Percentiles rank a stretch among this genome's conserved stretches.
Evolutionary conservation across 2,888 invertebrate genomes (phyloP).

Genomic region (Erebia ligea): DNA sequence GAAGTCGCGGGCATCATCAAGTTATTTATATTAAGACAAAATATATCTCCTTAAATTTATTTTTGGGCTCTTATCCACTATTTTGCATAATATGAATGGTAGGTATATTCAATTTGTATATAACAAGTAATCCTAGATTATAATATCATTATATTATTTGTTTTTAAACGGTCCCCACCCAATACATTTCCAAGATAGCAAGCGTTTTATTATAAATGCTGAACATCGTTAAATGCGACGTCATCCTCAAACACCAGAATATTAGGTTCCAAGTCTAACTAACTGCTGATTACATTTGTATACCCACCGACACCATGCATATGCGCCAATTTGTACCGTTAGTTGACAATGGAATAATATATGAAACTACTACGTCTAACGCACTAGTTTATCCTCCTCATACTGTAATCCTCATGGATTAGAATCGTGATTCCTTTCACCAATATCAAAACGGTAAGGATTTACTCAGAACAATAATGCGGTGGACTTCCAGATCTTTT

Average conservation of each 20-base stretch:
- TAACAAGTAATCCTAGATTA: too few species aligned
- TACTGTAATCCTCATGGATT: too few species aligned
- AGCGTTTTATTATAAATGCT: conserved; percentile 5
- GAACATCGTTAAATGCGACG: not conserved
- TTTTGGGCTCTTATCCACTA: too few species aligned
- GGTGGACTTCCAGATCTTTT: too few species aligned
- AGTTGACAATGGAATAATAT: conserved; percentile 12
- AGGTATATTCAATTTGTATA: too few species aligned
- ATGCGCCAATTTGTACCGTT: not conserved
- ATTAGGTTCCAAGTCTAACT: conserved; percentile 9
- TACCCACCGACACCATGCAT: conserved; percentile 7
- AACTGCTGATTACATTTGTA: conserved; percentile 9
- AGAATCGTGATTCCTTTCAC: too few species aligned
- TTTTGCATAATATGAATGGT: too few species aligned
- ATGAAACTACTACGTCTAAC: not conserved
- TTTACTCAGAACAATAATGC: too few species aligned
- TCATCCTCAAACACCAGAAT: not conserved
- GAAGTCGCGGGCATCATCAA: too few species aligned
- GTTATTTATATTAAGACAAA: too few species aligned
- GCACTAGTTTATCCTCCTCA: not conserved
- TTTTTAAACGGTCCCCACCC: not conserved
- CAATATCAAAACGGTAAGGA: too few species aligned
- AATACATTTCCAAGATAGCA: not conserved
- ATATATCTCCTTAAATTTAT: too few species aligned
- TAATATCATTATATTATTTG: not conserved